Conservation (phyloP, 30 jellyfish, hydroid and myxozoan genomes). For the Haliclystus octoradiatus region DNA sequence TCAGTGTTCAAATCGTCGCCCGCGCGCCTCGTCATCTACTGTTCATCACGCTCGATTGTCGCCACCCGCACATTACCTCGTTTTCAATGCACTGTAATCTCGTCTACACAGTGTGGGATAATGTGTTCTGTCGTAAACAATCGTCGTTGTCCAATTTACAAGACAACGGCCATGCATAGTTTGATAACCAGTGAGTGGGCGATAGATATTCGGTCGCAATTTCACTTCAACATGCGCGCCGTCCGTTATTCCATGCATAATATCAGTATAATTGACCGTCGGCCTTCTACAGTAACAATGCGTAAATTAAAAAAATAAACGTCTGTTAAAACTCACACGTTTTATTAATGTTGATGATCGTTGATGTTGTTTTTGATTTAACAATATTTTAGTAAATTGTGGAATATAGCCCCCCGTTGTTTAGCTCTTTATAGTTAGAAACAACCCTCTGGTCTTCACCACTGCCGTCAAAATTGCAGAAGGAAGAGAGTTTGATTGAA, state of each 20-base stretch:
- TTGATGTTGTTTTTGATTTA: no score
- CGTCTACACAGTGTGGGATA: not conserved
- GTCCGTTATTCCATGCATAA: not conserved
- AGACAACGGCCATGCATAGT: not conserved
- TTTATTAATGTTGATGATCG: no score
- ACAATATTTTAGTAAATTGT: no score
- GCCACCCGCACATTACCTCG: slow-evolving; percentile 3
- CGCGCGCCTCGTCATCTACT: not conserved
- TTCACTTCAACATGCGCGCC: not conserved
- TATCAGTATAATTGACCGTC: no score
- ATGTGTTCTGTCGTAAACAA: not conserved
- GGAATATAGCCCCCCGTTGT: no score
- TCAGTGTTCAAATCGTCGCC: not conserved
- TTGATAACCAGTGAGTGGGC: slow-evolving; percentile 1
- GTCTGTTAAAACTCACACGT: no score
- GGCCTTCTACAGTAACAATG: no score
- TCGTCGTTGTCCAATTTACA: not conserved
- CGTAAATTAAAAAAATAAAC: no score
- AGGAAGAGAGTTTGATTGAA: not conserved
- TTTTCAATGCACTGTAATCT: not conserved
- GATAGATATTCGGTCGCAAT: not conserved
- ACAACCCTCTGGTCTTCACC: not conserved
- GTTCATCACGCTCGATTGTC: not conserved
- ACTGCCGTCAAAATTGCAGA: not conserved
- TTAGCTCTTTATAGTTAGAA: not conserved